phyloP scores from a whole-genome alignment of 2,113 vertebrate genomes.

The Sturnira hondurensis region DNA sequence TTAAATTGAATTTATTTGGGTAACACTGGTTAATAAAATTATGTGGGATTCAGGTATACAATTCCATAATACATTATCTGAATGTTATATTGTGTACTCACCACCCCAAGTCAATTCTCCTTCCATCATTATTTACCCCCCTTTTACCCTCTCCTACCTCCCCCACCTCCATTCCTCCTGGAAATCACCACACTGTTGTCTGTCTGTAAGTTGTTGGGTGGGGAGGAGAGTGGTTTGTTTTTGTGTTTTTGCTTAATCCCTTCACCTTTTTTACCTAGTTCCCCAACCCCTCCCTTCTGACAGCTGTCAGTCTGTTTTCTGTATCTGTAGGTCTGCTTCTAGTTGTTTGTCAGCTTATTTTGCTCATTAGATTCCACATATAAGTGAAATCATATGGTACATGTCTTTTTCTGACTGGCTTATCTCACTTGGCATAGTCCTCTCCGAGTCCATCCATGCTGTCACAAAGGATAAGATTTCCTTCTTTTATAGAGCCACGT shows the following conservation, averaged over 20 bases:
- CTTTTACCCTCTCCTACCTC: background rate
- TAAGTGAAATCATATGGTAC: background rate
- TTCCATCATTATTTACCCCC: background rate
- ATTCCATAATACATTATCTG: background rate
- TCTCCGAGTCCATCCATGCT: background rate
- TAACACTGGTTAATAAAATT: background rate
- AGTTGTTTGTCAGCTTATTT: background rate
- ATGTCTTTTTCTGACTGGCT: background rate
- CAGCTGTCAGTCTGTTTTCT: background rate
- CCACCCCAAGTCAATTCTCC: background rate
- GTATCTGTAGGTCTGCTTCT: background rate
- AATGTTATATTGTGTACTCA: background rate
- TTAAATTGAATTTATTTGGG: background rate
- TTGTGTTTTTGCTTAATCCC: background rate
- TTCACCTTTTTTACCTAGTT: background rate
- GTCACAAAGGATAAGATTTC: background rate
- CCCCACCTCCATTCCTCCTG: background rate
- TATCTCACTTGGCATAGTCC: background rate
- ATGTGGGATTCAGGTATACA: background rate
- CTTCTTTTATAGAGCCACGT: background rate
- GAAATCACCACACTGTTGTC: background rate
- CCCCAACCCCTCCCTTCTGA: background rate
- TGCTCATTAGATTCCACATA: background rate
- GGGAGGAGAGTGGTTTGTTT: too few relatives aligned
- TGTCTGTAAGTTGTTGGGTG: background rate